Evolutionary conservation across 2,888 invertebrate species (phyloP), one percentile per base, ranked within the genome.

Genomic region (Drosophila nr. fundita): DNA sequence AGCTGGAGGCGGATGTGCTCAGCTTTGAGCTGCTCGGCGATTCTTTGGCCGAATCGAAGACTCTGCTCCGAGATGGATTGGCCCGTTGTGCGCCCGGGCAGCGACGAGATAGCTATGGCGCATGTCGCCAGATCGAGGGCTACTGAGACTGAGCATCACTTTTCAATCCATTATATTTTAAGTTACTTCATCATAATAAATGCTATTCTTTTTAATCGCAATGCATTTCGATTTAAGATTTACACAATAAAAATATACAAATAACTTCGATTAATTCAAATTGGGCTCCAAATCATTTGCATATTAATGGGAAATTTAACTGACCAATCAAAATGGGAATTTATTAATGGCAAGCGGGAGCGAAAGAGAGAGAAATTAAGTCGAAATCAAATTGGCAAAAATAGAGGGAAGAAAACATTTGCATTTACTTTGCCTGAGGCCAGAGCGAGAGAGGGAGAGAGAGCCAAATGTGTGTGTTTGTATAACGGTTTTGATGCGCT

Each of bases 1-100:
- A 84, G 42, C 91, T 75, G 83, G 93, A 78, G 94, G 72, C 75
- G 5, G 85, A 91, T 45, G 79, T 90, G 38, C 72, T 92, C 0
- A 91, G 89, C 53, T 83, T 91, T 57, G 88, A 90, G 34, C 78
- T 91, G 52, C 77, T 90, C 13, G 77, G 81, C 69, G 90, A 87
- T 63, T 69, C 54, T 11, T 57, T 84, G 32, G 73, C 68, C 50
- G 82, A 80, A 40, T 87, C 92, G 94, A 87, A 95, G 94, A 84
- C 85, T 10, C 93, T 96, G 52, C 84, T 96, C 27, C 96, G 96
- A 0, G 96, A 95, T 27, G 94, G 94, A 59, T 49, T 91, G 70
- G 96, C 96, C 88, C 96, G 96, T 89, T 97, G 97, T 91, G 96
- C 96, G 24, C 96, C 96, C 0, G 96, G 95, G 55, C 94, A 95